phyloP scores from a whole-genome alignment of 2,888 invertebrate genomes.

The Ecdyonurus torrentis region DNA sequence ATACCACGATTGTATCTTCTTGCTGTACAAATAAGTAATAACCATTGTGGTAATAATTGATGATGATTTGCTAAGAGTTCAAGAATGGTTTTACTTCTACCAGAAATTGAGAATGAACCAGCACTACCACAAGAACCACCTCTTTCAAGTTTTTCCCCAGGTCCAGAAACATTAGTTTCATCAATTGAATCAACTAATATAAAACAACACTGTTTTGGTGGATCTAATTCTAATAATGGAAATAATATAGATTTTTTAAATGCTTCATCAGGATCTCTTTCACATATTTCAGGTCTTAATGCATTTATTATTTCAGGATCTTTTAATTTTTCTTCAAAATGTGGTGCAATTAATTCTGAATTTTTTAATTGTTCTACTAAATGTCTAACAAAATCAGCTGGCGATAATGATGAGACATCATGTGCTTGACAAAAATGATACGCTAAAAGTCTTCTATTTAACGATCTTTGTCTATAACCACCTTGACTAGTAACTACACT shows the following conservation, averaged over 20 bases:
- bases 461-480: constrained; percentile 22
- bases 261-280: constrained; percentile 80
- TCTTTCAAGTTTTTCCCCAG: constrained; percentile 3
- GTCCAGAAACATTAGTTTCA: constrained; percentile 35
- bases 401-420: constrained; percentile 67
- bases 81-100: constrained; percentile 47
- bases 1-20: constrained; percentile 29
- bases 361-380: constrained; percentile 64
- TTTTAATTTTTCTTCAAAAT: constrained; percentile 61
- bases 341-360: constrained; percentile 30
- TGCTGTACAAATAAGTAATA: constrained; percentile 76
- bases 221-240: constrained; percentile 70
- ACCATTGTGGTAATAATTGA: constrained; percentile 83
- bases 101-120: constrained; percentile 12
- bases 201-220: constrained; percentile 63
- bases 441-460: constrained; percentile 65
- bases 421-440: constrained; percentile 78
- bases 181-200: constrained; percentile 86
- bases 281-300: constrained; percentile 61
- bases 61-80: constrained; percentile 77
- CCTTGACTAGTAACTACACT: constrained; percentile 22
- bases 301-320: constrained; percentile 72
- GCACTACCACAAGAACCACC: constrained; percentile 6
- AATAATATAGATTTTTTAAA: constrained; percentile 75
- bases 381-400: constrained; percentile 70